Conservation (phyloP, 1,140 invertebrate genomes). For the Cataglyphis hispanica region DNA sequence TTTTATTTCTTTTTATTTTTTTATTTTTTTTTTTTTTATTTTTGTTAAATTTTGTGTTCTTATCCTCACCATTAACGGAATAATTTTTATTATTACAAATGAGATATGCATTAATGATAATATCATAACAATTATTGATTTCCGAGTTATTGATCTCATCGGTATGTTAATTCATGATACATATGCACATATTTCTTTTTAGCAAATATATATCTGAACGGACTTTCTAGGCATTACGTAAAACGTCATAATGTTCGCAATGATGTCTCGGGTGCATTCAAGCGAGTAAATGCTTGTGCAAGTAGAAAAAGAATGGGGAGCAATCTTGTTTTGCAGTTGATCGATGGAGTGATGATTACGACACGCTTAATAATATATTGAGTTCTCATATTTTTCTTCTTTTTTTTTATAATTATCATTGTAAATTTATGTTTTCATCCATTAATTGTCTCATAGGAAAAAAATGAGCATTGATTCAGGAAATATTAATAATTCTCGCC, state of each 20-base stretch:
- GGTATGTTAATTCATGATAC: not conserved
- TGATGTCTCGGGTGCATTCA: constrained; percentile 38
- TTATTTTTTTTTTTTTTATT: no score
- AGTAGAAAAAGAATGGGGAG: constrained; percentile 61
- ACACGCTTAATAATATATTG: not conserved
- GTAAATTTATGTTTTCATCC: not conserved
- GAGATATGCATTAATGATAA: not conserved
- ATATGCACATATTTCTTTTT: not conserved
- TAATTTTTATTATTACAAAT: constrained; percentile 1
- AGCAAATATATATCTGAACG: constrained; percentile 7
- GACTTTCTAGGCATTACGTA: constrained; percentile 69
- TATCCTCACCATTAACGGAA: not conserved
- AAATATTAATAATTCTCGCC: no score
- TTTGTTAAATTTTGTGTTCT: not conserved
- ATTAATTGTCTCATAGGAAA: no score
- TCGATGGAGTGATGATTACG: not conserved
- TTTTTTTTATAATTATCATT: not conserved
- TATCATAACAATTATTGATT: not conserved
- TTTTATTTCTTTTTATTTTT: no score
- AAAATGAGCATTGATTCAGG: not conserved
- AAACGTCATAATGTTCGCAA: constrained; percentile 53
- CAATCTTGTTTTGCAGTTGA: constrained; percentile 13
- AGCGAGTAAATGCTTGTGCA: constrained; percentile 70
- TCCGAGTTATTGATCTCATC: not conserved
- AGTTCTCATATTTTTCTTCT: not conserved